Evolutionary conservation across 2,797 vertebrate species (phyloP), one percentile per base, ranked within the genome.

Genomic region (Spatula versicolor): DNA sequence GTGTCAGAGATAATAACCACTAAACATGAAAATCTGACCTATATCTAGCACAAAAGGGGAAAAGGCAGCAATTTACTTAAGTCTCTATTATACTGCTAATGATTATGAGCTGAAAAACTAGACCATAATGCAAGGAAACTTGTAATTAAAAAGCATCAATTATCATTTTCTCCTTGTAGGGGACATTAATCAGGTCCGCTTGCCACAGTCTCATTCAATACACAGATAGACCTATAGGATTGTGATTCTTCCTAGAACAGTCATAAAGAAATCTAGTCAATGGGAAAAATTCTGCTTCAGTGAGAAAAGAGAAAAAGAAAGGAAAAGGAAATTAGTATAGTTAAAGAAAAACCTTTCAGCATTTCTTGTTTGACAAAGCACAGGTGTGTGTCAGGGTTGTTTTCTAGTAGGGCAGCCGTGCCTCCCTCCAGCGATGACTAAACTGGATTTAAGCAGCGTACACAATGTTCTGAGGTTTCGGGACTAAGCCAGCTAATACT

Each of bases 101-200:
- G 77, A 94, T 75, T 77, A 79, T 15, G 93, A 91, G 78, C 63
- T 91, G 66, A 90, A 93, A 96, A 95, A 90, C 35, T 84, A 91
- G 67, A 91, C 50, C 82, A 76, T 55, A 87, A 91, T 60, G 85
- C 74, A 87, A 90, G 85, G 81, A 89, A 95, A 90, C 68, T 88
- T 92, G 71, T 91, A 94, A 95, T 97, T 96, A 95, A 93, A 93
- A 96, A 89, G 72, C 64, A 95, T 73, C 88, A 92, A 18, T 95
- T 93, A 91, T 62, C 0, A 33, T 94, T 90, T 88, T 95, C 35
- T 72, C 50, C 86, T 96, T 86, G 39, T 16, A 92, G 84, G 84
- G 90, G 66, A 77, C 63, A 86, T 93, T 85, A 96, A 81, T 88
- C 86, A 96, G 93, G 86, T 84, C 68, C 0, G 7, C 46, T 87